phyloP scores from a whole-genome alignment of 2,888 invertebrate genomes.

The Polyploca ridens region DNA sequence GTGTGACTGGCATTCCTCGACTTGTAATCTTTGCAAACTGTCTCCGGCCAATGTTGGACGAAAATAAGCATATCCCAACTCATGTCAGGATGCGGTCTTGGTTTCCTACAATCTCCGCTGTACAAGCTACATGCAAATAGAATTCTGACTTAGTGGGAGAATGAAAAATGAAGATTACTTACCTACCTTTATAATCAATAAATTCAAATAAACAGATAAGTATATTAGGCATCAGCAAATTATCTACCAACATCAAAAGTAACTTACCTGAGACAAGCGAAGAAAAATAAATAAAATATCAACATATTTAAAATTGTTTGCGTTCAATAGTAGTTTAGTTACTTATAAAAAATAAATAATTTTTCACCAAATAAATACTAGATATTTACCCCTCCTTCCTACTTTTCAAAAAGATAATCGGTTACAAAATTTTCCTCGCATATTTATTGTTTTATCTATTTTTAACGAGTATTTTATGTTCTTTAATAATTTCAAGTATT shows the following conservation, averaged over 20 bases:
- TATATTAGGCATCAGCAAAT: no score
- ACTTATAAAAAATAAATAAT: background rate
- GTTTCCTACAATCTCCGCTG: background rate
- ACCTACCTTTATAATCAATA: no score
- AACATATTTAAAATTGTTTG: background rate
- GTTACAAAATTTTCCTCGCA: background rate
- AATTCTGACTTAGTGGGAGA: background rate
- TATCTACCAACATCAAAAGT: background rate
- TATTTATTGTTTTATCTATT: background rate
- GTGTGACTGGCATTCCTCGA: background rate
- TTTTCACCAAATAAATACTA: no score
- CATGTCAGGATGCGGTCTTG: background rate
- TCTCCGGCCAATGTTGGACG: constrained; percentile 8
- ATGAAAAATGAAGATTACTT: no score
- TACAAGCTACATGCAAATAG: background rate
- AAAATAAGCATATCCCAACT: background rate
- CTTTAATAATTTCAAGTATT: background rate
- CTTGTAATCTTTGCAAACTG: background rate
- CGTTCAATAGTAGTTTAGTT: background rate
- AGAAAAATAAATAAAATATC: background rate
- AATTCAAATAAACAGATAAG: no score
- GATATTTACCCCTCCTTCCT: background rate
- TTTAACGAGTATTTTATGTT: background rate
- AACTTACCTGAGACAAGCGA: background rate
- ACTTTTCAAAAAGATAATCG: background rate